A percentile compares a stretch with the other conserved stretches of the same genome.
Conservation (phyloP, 2,797 vertebrate genomes). For the Poeciliopsis presidionis region DNA sequence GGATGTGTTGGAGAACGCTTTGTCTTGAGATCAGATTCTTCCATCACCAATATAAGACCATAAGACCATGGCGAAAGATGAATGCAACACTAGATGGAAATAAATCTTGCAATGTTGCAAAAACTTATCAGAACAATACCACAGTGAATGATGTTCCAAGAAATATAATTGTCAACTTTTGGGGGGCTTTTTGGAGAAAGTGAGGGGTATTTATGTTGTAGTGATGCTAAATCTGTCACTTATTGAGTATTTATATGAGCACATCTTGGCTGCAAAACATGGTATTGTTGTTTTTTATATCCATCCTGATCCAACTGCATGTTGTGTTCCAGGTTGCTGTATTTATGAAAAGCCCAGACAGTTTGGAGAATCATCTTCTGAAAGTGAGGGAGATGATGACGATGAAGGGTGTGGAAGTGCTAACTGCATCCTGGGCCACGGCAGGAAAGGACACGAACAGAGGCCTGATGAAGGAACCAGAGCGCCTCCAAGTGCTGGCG, state of each 20-base stretch:
- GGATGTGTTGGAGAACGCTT: no score
- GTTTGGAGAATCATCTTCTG: constrained; percentile 92
- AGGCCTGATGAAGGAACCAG: constrained; percentile 60
- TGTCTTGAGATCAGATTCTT: no score
- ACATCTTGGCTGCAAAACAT: not conserved
- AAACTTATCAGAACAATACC: no score
- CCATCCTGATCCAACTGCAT: not conserved
- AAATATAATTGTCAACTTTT: no score
- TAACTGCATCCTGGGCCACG: constrained; percentile 91
- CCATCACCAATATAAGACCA: no score
- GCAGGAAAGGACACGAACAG: constrained; percentile 77
- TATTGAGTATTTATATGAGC: not conserved
- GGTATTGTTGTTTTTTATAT: not conserved
- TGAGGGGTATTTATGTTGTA: not conserved
- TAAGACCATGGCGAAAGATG: no score
- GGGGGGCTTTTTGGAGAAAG: no score
- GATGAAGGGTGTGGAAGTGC: constrained; percentile 91
- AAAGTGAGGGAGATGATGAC: constrained; percentile 91
- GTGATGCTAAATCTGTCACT: not conserved
- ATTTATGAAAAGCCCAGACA: constrained; percentile 92
- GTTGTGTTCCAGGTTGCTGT: constrained; percentile 86
- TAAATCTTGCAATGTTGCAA: no score
- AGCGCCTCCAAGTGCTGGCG: constrained; percentile 78
- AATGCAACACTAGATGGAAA: no score
- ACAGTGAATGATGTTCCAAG: no score